Base-by-base conservation (phyloP, 2,888 invertebrate genomes). In the Merodon equestris region DNA sequence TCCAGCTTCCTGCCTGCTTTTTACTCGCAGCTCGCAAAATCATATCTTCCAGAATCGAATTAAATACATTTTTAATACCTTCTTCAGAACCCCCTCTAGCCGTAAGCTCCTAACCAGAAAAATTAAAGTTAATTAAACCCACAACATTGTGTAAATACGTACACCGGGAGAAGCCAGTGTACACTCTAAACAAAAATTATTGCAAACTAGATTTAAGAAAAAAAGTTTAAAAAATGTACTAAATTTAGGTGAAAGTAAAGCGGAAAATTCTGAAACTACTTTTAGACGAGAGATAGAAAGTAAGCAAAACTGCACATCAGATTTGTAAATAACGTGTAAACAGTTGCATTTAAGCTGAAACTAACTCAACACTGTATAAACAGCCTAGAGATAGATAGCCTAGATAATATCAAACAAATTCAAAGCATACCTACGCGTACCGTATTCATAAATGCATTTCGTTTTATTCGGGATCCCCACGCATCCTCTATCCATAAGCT, bases 221-320 rank as follows among this genome's bases (percentile, higher is more conserved):
- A 13, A 12, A 63, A 34, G 53, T 44, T 18, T 47, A 61, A 18
- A 64, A 18, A 17, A 48, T 48, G 12, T 56, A 47, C 47, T 14
- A 40, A 40, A 42, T 47, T 77, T 68, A 44, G 17, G 64, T 68
- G 64, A 79, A 73, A 79, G 27, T 40, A 79, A 79, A 79, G 79
- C 79, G 79, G 79, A 79, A 79, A 79, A 74, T 79, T 79, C 79
- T 79, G 73, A 79, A 79, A 74, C 73, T 74, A 79, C 58, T 63
- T 68, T 50, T 68, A 68, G 66, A 56, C 14, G 54, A 57, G 48
- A 18, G 47, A 57, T 48, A 17, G 14, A 14, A 63, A 53, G 13
- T 13, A 57, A 57, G 34, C 27, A 18, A 1, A 40, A 51, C 42
- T 72, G 77, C 72, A 77, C 36, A 79, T 64, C 70, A 70, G 53